These are phyloP conservation scores for Drosophila tropicalis DNA, from an alignment of 1,140 invertebrate genomes.

Conservation along the genomic window DNA sequence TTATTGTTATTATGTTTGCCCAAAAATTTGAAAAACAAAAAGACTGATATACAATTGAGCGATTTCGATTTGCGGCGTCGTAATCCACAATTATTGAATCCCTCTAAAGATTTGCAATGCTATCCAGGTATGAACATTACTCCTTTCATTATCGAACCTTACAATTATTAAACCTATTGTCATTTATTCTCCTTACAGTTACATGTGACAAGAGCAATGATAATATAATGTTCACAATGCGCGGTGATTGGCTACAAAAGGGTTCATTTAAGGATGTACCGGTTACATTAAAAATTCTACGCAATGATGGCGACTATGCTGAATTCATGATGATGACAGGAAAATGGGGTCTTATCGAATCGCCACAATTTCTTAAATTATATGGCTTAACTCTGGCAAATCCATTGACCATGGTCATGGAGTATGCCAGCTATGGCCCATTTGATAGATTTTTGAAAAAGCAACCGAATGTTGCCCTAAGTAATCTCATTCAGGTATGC, in stretches of 20 bases:
- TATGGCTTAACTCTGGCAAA: slow-evolving; percentile 90
- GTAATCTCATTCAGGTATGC: slow-evolving; percentile 91
- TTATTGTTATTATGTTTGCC: slow-evolving; percentile 87
- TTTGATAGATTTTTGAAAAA: slow-evolving; percentile 89
- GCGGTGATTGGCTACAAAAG: slow-evolving; percentile 87
- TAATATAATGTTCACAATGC: slow-evolving; percentile 86
- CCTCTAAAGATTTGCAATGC: slow-evolving; percentile 86
- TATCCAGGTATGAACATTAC: slow-evolving; percentile 85
- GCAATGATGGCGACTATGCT: slow-evolving; percentile 86
- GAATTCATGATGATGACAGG: slow-evolving; percentile 90
- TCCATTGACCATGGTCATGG: slow-evolving; percentile 91
- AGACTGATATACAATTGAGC: slow-evolving; percentile 74
- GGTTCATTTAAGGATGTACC: slow-evolving; percentile 87
- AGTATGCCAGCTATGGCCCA: slow-evolving; percentile 90
- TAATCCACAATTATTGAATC: slow-evolving; percentile 76
- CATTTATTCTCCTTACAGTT: slow-evolving; percentile 76
- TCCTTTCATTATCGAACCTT: too few relatives aligned
- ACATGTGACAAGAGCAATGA: slow-evolving; percentile 86
- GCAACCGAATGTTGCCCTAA: slow-evolving; percentile 85
- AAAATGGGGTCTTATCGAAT: slow-evolving; percentile 90
- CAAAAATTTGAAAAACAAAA: slow-evolving; percentile 80
- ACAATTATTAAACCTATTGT: too few relatives aligned
- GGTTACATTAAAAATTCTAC: slow-evolving; percentile 90
- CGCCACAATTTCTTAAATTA: slow-evolving; percentile 88
- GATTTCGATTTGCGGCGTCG: slow-evolving; percentile 66